Evolutionary conservation across 2,888 invertebrate genomes (phyloP).

Genomic region (Agrotis exclamationis): DNA sequence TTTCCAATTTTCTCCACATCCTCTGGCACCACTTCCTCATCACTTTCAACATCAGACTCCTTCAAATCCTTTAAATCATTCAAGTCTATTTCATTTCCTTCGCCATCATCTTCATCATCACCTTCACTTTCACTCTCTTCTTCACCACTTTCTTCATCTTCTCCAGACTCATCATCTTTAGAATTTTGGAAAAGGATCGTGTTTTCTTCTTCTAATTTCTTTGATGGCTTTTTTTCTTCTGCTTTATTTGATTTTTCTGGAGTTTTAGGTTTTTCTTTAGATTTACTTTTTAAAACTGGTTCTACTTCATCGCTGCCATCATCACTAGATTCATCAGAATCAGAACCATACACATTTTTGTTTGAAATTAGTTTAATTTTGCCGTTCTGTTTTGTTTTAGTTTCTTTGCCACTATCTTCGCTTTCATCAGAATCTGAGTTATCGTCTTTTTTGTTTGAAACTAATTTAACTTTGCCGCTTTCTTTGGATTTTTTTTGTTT

Average conservation of each 20-base stretch:
- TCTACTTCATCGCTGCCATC: conserved; percentile 22
- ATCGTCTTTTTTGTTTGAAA: conserved; percentile 38
- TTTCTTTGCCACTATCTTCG: conserved; percentile 28
- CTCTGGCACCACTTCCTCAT: conserved; percentile 69
- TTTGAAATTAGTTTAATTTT: conserved; percentile 49
- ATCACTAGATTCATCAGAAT: conserved; percentile 54
- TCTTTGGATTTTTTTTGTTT: conserved; percentile 31
- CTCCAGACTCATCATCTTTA: conserved; percentile 47
- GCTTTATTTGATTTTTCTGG: conserved; percentile 17
- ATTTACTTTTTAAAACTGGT: conserved; percentile 28
- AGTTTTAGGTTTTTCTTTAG: conserved; percentile 35
- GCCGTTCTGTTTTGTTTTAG: conserved; percentile 35
- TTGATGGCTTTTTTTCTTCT: conserved; percentile 17
- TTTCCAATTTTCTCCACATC: conserved; percentile 75
- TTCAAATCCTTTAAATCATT: conserved; percentile 88
- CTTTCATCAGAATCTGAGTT: conserved; percentile 37
- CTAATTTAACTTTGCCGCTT: conserved; percentile 26
- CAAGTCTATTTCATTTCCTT: conserved; percentile 60
- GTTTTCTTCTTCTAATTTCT: conserved; percentile 27
- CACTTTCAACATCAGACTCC: conserved; percentile 84
- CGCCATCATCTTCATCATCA: conserved; percentile 60
- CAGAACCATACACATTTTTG: conserved; percentile 40
- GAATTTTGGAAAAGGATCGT: conserved; percentile 56
- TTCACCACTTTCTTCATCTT: conserved; percentile 53
- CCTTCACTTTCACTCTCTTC: conserved; percentile 59